Percentiles rank a stretch among this genome's conserved stretches.
These are phyloP conservation scores for Entomobrya multifasciata DNA, from an alignment of 2,888 invertebrate genomes.

Conservation along the genomic window DNA sequence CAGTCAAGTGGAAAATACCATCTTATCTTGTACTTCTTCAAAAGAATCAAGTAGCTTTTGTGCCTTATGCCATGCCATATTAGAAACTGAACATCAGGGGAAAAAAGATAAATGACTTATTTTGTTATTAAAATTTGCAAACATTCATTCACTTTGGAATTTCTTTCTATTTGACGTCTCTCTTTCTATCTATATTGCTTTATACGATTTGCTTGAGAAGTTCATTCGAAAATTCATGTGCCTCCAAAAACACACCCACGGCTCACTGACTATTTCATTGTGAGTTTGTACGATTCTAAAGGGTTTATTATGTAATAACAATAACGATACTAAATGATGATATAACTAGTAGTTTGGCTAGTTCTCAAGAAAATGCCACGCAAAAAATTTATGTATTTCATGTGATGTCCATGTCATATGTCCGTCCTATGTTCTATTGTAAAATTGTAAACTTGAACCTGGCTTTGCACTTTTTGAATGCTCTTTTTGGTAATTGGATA, in stretches of 20 bases:
- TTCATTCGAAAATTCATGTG: too few relatives aligned
- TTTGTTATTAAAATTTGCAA: slow-evolving; percentile 14
- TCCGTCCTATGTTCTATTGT: not conserved
- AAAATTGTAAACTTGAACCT: slow-evolving; percentile 12
- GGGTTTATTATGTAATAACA: too few relatives aligned
- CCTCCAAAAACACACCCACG: too few relatives aligned
- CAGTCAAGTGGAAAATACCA: slow-evolving; percentile 21
- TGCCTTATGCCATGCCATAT: not conserved
- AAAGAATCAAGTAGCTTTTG: not conserved
- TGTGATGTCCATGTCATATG: not conserved
- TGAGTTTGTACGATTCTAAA: too few relatives aligned
- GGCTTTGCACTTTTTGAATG: not conserved
- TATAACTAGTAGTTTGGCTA: slow-evolving; percentile 1
- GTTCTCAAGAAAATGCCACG: slow-evolving; percentile 16
- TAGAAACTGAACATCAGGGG: not conserved
- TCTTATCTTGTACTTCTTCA: slow-evolving; percentile 26
- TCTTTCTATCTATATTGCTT: too few relatives aligned
- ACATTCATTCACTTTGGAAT: too few relatives aligned
- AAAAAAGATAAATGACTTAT: slow-evolving; percentile 26
- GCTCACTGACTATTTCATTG: too few relatives aligned
- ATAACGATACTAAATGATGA: too few relatives aligned
- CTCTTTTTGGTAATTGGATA: too few relatives aligned
- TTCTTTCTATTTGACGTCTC: too few relatives aligned
- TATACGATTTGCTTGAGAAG: too few relatives aligned
- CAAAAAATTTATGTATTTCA: slow-evolving; percentile 1